Conservation (phyloP, 2,797 vertebrate species). For the Chaunax sp. region DNA sequence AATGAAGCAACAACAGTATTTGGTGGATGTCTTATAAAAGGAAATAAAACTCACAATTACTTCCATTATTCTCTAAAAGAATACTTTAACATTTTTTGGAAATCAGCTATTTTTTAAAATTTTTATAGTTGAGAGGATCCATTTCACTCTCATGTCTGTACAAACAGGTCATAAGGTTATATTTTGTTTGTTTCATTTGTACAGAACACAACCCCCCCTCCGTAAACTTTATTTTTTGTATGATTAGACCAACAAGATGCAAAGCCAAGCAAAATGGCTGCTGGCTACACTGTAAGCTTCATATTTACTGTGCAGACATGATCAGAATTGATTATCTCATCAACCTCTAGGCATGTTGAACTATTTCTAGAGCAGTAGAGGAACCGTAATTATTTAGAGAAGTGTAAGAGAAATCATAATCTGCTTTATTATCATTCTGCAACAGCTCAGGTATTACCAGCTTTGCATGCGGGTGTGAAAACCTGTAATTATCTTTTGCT, state of each 20-base stretch:
- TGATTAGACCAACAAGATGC: not conserved
- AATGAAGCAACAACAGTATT: too few species aligned
- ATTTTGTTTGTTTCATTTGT: not conserved
- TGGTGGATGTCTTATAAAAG: too few species aligned
- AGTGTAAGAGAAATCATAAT: not conserved
- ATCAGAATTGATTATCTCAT: not conserved
- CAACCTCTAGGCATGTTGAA: not conserved
- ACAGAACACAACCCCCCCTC: too few species aligned
- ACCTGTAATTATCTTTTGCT: conserved; percentile 5
- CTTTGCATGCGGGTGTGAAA: not conserved
- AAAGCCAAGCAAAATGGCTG: not conserved
- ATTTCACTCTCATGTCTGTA: not conserved
- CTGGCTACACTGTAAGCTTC: not conserved
- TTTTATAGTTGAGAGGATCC: not conserved
- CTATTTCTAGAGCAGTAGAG: not conserved
- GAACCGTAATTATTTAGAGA: not conserved
- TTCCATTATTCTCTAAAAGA: too few species aligned
- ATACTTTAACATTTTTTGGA: too few species aligned
- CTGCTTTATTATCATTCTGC: not conserved
- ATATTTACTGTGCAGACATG: not conserved
- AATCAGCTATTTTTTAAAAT: too few species aligned
- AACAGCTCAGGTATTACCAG: not conserved
- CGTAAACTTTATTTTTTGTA: too few species aligned
- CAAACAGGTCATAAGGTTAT: too few species aligned
- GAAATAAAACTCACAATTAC: too few species aligned